Evolutionary conservation across 2,888 invertebrate genomes (phyloP).

Genomic region (Timandra comae): DNA sequence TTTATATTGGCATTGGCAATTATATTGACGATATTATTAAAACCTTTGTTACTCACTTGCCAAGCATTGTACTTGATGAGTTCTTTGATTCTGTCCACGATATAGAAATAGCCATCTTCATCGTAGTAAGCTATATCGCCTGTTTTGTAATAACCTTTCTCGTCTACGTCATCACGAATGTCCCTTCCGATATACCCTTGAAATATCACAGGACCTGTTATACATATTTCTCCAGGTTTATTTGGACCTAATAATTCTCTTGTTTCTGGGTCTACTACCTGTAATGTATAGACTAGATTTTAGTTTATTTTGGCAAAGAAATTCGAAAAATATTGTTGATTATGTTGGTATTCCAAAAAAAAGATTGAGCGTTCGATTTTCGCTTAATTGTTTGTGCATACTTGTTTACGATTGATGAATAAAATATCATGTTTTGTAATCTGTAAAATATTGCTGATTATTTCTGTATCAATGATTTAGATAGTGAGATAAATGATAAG

Average conservation of each 20-base stretch:
- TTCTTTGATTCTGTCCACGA: slow-evolving; percentile 56
- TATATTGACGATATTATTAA: not conserved
- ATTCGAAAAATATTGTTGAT: too few relatives aligned
- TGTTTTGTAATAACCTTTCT: slow-evolving; percentile 52
- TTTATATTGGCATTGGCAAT: too few relatives aligned
- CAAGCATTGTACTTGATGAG: slow-evolving; percentile 57
- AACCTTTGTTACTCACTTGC: slow-evolving; percentile 35
- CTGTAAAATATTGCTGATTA: too few relatives aligned
- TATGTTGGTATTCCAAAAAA: too few relatives aligned
- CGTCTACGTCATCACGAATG: slow-evolving; percentile 36
- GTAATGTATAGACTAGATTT: too few relatives aligned
- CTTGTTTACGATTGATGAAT: too few relatives aligned
- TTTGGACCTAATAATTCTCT: slow-evolving; percentile 43
- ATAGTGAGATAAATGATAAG: too few relatives aligned
- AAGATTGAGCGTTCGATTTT: too few relatives aligned
- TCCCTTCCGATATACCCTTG: slow-evolving; percentile 47
- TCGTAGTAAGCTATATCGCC: slow-evolving; percentile 59
- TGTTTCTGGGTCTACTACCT: slow-evolving; percentile 49
- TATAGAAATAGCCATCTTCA: slow-evolving; percentile 48
- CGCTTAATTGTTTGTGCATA: too few relatives aligned
- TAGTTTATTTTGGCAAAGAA: too few relatives aligned
- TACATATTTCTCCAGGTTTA: slow-evolving; percentile 47
- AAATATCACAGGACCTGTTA: slow-evolving; percentile 48
- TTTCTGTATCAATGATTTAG: too few relatives aligned
- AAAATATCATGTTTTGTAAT: too few relatives aligned